Base-by-base conservation (phyloP, 2,888 invertebrate species). In the Callosobruchus maculatus region DNA sequence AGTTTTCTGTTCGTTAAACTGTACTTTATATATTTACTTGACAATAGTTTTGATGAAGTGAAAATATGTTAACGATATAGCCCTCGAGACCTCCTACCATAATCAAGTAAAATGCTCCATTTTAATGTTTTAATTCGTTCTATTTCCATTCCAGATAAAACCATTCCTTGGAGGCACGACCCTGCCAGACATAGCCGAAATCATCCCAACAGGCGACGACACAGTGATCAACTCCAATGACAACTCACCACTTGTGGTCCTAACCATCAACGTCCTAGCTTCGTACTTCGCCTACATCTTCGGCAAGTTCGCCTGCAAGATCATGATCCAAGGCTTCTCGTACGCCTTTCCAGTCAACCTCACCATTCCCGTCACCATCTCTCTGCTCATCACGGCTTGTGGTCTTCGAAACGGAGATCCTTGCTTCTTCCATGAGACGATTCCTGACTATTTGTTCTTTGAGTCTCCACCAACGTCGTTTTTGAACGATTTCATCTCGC, bases 311-410 rank as follows among this genome's bases (percentile, higher is more conserved):
- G 97, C 97, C 2, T 97, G 98, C 88, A 97, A 97, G 88, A 97
- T 98, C 83, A 92, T 97, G 82, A 98, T 99, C 80, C 99, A 99
- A 89, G 95, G 97, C 22, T 97, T 98, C 89, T 97, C 98, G 85
- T 98, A 97, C 84, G 97, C 99, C 0, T 95, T 99, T 81, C 98
- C 99, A 0, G 94, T 99, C 5, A 96, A 96, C 86, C 90, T 99
- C 77, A 95, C 97, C 0, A 95, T 97, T 74, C 98, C 98, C 0
- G 90, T 97, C 20, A 93, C 95, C 0, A 94, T 98, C 22, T 96
- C 96, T 3, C 86, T 97, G 72, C 88, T 97, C 80, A 96, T 97
- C 78, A 93, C 95, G 13, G 94, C 94, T 2, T 97, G 97, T 82
- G 97, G 97, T 70, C 89, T 97, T 49, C 91, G 97, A 77, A 93